Base-by-base conservation (phyloP, 2,797 vertebrate genomes). In the Phoxinus dragarum region DNA sequence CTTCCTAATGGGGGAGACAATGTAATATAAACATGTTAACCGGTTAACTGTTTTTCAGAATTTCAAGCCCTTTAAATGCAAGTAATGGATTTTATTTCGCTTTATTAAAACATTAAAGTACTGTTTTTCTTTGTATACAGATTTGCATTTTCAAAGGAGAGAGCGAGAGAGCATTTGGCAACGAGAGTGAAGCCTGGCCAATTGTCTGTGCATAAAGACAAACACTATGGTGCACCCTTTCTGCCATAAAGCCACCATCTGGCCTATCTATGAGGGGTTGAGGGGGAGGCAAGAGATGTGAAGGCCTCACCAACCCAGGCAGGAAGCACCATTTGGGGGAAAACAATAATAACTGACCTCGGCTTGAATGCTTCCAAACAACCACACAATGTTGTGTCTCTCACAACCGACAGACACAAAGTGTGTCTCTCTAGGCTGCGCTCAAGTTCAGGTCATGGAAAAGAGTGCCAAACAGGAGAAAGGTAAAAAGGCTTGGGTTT, bases 221-320 rank as follows among this genome's bases (percentile, higher is more conserved):
- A 89, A 87, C 56, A 88, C 61, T 72, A 87, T 86, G 87, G n/a
- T 84, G 69, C 42, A 79, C 68, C 52, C 61, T 81, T 36, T 72
- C 80, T 87, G 81, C 82, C 86, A 82, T 86, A 86, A 86, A 86
- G 81, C 80, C 75, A 80, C 89, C 90, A 90, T 91, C 90, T 91
- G 89, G 80, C 86, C 85, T 69, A 78, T 77, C 85, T 78, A 75
- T 31, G 19, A 80, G 66, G 61, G 49, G n/a, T n/a, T n/a, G 47
- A 82, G 83, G 84, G 85, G 84, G 84, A 80, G 84, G 61, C 38
- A 73, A 61, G 44, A 52, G 77, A 87, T 49, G 27, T 59, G 49
- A 59, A 81, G 56, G 66, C 82, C 49, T 85, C 68, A 88, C 81
- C 82, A 86, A 71, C 36, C 64, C 74, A 75, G 59, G 44, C 72